Conservation (phyloP, 2,797 vertebrate genomes). For the Nyctibius grandis region DNA sequence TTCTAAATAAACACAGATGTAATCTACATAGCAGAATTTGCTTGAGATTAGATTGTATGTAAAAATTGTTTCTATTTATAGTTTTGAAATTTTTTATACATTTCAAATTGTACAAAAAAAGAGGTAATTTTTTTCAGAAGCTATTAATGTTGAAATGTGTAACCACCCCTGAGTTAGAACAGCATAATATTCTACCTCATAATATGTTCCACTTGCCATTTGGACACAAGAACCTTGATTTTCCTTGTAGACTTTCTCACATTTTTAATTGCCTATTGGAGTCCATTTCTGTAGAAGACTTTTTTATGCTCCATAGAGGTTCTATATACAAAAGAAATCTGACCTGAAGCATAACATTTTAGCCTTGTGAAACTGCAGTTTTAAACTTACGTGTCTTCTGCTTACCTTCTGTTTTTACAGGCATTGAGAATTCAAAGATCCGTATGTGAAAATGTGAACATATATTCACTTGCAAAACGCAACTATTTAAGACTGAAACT, state of each 20-base stretch:
- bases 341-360: not conserved
- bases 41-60: not conserved
- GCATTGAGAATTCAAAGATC: not conserved
- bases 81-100: not conserved
- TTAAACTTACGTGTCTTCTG: accelerated
- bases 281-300: not conserved
- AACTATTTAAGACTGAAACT: not conserved
- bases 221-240: not conserved
- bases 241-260: not conserved
- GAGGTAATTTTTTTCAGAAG: not conserved
- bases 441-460: not conserved
- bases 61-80: not conserved
- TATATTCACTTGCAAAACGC: not conserved
- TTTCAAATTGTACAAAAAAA: not conserved
- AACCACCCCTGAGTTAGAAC: not conserved
- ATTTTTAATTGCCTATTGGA: not conserved
- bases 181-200: not conserved
- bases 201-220: not conserved
- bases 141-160: not conserved
- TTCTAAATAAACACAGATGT: not conserved
- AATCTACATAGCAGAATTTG: not conserved
- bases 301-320: not conserved
- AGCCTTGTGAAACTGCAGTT: not conserved
- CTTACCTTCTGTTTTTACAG: not conserved
- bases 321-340: not conserved